Evolutionary conservation across 2,888 invertebrate genomes (phyloP).

Genomic region (Tipula helvola): DNA sequence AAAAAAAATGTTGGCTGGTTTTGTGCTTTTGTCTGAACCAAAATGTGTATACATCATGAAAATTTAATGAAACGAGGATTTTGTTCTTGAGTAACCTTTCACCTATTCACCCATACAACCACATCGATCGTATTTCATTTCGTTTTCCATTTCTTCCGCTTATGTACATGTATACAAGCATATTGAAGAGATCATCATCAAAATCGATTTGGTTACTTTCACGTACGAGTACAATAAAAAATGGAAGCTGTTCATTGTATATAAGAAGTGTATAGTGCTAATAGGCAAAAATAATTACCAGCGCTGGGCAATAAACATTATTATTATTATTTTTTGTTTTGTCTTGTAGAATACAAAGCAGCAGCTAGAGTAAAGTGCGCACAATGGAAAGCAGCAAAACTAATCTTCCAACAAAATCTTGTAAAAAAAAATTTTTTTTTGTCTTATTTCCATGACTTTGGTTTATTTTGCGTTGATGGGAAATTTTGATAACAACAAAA

Average conservation of each 20-base stretch:
- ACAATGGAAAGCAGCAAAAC: neutral
- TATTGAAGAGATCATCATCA: neutral
- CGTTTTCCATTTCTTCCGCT: neutral
- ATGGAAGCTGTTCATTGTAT: neutral
- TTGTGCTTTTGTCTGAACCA: neutral
- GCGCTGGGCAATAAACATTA: neutral
- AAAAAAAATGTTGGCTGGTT: neutral
- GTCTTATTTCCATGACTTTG: neutral
- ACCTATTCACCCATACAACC: neutral
- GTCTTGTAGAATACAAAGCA: neutral
- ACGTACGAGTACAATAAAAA: neutral
- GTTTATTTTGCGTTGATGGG: neutral
- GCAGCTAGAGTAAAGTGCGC: neutral
- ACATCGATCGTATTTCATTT: neutral
- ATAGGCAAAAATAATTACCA: neutral
- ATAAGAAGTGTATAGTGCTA: neutral
- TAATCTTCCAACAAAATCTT: neutral
- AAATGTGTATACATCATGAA: neutral
- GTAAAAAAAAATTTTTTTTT: neutral
- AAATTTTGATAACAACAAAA: neutral
- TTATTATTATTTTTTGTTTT: neutral
- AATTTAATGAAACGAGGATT: neutral
- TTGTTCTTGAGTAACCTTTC: conserved; percentile 5
- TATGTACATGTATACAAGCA: neutral
- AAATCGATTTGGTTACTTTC: neutral